phyloP scores from a whole-genome alignment of 2,797 vertebrate species.

The Acridotheres tristis region DNA sequence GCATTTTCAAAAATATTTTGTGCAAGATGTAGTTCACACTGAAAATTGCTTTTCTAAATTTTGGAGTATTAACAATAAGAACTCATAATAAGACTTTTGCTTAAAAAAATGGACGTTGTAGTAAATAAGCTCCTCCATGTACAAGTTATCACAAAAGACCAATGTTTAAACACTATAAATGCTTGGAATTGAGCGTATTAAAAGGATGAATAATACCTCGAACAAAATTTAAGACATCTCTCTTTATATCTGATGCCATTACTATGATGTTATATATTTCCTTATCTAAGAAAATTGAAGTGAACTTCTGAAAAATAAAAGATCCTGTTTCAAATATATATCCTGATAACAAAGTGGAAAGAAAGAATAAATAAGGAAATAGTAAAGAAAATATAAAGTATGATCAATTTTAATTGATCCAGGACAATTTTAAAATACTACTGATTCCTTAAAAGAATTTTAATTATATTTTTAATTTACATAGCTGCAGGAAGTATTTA shows the following conservation, averaged over 20 bases:
- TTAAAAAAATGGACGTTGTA: not conserved
- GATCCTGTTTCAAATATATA: not conserved
- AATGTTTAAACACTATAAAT: not conserved
- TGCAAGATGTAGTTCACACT: not conserved
- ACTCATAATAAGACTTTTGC: not conserved
- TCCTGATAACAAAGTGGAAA: not conserved
- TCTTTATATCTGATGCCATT: not conserved
- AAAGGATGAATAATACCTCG: not conserved
- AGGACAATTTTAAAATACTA: not conserved
- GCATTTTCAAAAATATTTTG: not conserved
- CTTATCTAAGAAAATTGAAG: not conserved
- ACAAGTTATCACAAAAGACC: not conserved
- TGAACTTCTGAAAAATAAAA: not conserved
- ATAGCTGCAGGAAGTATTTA: not conserved
- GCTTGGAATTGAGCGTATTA: not conserved
- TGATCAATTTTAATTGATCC: not conserved
- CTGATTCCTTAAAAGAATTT: not conserved
- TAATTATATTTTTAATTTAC: not conserved
- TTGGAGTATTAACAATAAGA: not conserved
- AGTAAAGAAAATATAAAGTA: not conserved
- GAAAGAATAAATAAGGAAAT: not conserved
- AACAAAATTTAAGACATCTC: not conserved
- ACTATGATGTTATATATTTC: not conserved
- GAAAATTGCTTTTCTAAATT: not conserved
- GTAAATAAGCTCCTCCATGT: not conserved